Percentiles rank a stretch among this genome's conserved stretches.
These are phyloP conservation scores for Ooceraea biroi DNA, from an alignment of 1,140 invertebrate genomes.

Conservation along the genomic window DNA sequence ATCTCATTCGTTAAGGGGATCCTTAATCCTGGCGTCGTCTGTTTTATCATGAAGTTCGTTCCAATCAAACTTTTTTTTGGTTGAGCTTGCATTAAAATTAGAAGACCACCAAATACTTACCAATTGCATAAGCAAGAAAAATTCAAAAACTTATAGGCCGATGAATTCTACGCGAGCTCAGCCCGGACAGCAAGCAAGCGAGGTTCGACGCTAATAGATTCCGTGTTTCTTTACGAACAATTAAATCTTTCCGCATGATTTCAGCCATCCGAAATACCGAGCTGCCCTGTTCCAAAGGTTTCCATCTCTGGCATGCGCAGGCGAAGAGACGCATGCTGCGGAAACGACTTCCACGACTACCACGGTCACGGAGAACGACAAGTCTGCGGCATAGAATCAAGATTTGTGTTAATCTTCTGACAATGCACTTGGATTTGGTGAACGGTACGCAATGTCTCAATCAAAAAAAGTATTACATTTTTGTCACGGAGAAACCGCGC, in stretches of 20 bases:
- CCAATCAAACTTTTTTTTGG: too few relatives aligned
- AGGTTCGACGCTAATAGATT: too few relatives aligned
- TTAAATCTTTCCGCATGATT: conserved; percentile 70
- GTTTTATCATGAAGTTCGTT: too few relatives aligned
- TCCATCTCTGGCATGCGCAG: conserved; percentile 89
- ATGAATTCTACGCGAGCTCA: too few relatives aligned
- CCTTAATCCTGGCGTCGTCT: too few relatives aligned
- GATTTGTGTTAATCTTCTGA: conserved; percentile 5
- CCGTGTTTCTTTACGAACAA: too few relatives aligned
- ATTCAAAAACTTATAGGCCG: too few relatives aligned
- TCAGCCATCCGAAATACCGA: conserved; percentile 92
- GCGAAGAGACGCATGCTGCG: conserved; percentile 52
- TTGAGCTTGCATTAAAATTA: too few relatives aligned
- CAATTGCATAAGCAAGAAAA: too few relatives aligned
- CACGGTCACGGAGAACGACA: conserved; percentile 85
- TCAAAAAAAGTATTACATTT: conserved; percentile 26
- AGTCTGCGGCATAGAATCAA: conserved; percentile 86
- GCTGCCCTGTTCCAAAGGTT: conserved; percentile 90
- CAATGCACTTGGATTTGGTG: conserved; percentile 1
- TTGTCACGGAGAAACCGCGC: conserved; percentile 25
- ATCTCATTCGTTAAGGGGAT: too few relatives aligned
- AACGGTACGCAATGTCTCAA: not conserved
- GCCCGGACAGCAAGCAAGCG: too few relatives aligned
- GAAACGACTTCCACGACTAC: conserved; percentile 82
- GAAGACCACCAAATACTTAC: too few relatives aligned